A percentile compares a stretch with the other conserved stretches of the same genome.
phyloP scores from a whole-genome alignment of 2,888 invertebrate genomes.

The Ommatoiulus sabulosus region DNA sequence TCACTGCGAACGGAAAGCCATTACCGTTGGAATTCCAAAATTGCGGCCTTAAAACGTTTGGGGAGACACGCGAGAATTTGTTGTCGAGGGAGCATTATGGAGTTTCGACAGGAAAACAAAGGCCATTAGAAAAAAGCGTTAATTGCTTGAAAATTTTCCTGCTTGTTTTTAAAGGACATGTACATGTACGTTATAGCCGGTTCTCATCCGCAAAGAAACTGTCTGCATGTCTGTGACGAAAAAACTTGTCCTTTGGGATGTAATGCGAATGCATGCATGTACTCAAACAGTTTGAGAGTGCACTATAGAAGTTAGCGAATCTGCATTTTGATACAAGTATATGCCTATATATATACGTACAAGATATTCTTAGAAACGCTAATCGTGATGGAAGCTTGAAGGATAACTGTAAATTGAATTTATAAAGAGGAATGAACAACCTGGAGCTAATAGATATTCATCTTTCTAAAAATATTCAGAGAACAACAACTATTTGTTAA shows the following conservation, averaged over 20 bases:
- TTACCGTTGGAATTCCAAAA: slow-evolving; percentile 29
- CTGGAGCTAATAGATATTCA: too few species aligned
- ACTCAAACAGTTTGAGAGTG: too few species aligned
- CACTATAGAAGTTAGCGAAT: too few species aligned
- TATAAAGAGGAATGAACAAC: too few species aligned
- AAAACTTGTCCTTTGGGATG: neutral
- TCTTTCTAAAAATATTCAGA: too few species aligned
- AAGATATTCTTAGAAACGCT: too few species aligned
- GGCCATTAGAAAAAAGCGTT: slow-evolving; percentile 35
- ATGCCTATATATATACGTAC: too few species aligned
- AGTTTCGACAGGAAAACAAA: neutral
- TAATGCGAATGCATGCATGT: too few species aligned
- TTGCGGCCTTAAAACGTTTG: neutral
- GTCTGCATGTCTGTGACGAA: neutral
- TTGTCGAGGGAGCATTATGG: slow-evolving; percentile 22
- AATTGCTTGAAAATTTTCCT: slow-evolving; percentile 30
- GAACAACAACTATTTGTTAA: too few species aligned
- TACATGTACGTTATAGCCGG: neutral
- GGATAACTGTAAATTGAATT: too few species aligned
- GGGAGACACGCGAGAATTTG: slow-evolving; percentile 7
- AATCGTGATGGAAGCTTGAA: too few species aligned
- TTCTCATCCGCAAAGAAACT: neutral
- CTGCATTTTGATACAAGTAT: too few species aligned
- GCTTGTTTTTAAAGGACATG: neutral
- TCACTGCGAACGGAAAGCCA: slow-evolving; percentile 29